Evolutionary conservation across 2,888 invertebrate species (phyloP), one percentile per base, ranked within the genome.

Genomic region (Xiphydria camelus): DNA sequence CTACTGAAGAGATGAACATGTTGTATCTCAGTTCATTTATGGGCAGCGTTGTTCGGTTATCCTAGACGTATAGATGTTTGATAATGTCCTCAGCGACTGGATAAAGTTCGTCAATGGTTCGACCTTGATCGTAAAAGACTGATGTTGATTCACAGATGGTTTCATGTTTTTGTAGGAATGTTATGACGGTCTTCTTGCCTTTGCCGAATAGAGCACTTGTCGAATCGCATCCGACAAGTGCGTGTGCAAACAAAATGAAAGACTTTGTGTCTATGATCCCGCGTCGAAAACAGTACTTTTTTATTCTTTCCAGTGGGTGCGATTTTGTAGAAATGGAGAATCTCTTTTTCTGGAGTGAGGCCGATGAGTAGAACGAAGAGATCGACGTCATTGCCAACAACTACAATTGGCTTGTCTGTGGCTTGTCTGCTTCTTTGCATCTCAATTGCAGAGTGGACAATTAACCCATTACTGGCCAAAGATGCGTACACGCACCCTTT

Each of bases 341-440:
- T 22, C 12, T 41, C 15, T 4, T 33, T 12, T 4, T 10, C 2
- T 2, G 18, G 17, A 33, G 33, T 33, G 7, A 32, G n/a, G n/a
- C n/a, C n/a, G n/a, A n/a, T n/a, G n/a, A n/a, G n/a, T n/a, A n/a
- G n/a, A n/a, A n/a, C n/a, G n/a, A n/a, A n/a, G n/a, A n/a, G n/a
- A n/a, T n/a, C n/a, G n/a, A n/a, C n/a, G n/a, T n/a, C n/a, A n/a
- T 49, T 53, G 14, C 49, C 50, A 4, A 51, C 48, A 5, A 53
- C 39, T 22, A 38, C 39, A 14, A 37, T 40, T n/a, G n/a, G n/a
- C 12, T 9, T 2, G 2, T 20, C 32, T 5, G 9, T 48, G 32
- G 4, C 47, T 53, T 9, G 49, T 54, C 2, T 20, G n/a, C n/a
- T n/a, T n/a, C n/a, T n/a, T n/a, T n/a, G n/a, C n/a, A n/a, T n/a